Base-by-base conservation (phyloP, 2,888 invertebrate species). In the Stratiomys singularior region DNA sequence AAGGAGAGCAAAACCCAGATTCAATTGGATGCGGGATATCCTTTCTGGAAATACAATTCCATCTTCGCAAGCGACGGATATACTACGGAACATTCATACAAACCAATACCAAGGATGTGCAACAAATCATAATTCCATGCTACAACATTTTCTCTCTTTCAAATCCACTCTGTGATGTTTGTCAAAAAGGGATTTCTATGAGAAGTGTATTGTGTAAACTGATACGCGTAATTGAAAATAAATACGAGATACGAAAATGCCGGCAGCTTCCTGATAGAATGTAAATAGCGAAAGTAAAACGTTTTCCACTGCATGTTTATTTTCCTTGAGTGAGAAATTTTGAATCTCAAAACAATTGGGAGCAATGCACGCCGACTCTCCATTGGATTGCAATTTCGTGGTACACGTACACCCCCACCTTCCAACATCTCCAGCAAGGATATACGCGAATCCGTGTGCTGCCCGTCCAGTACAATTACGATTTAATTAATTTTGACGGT, bases 191-290 rank as follows among this genome's bases (percentile, higher is more conserved):
- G 69, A 69, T 69, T 69, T 69, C 44, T 69, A 47, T 69, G 69
- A 46, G 9, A 25, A 69, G 25, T 23, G 69, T 46, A 69, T 69
- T 69, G 69, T 47, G 47, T 69, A 69, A 69, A 69, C 69, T 69
- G 69, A 69, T 69, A 69, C 69, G 46, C 69, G 69, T 69, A 69
- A 69, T 69, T 69, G 69, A 69, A 69, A 69, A 69, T 69, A 69
- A 69, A 69, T 69, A 69, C 69, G 27, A 66, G 47, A 69, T 69
- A 47, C 69, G 69, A 69, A 69, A 69, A 69, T 69, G 69, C 47
- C 25, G 28, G 69, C 28, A 69, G 69, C 25, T 18, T 69, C n/a
- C 47, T 69, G 69, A 69, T 69, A 69, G 69, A 69, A 69, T 69
- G 69, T 69, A 69, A 69, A 69, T 69, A 69, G 46, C 69, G 69